Conservation (phyloP, 2,888 invertebrate species). For the Rhogogaster chlorosoma region DNA sequence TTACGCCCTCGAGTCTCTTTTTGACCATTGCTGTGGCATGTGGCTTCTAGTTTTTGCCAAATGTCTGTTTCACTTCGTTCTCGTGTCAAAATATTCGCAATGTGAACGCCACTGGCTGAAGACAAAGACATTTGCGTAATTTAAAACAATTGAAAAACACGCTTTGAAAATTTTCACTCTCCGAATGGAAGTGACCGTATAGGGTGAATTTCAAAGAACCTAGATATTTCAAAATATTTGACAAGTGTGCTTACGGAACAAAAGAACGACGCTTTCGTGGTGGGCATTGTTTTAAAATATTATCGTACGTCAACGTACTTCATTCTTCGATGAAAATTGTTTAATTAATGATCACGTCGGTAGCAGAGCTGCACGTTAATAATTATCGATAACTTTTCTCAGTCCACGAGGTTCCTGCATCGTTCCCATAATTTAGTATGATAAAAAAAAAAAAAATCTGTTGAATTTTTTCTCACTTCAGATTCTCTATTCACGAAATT, state of each 20-base stretch:
- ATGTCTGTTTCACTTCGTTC: background rate
- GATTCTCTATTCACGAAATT: background rate
- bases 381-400: background rate
- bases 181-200: background rate
- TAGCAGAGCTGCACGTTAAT: background rate
- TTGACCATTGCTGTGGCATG: conserved; percentile 24
- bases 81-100: background rate
- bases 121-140: too few species aligned
- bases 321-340: background rate
- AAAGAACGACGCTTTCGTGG: background rate
- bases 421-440: background rate
- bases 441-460: too few species aligned
- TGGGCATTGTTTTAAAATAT: background rate
- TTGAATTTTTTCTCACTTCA: background rate
- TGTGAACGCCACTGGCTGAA: background rate
- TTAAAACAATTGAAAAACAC: background rate
- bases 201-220: background rate
- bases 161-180: background rate
- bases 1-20: conserved; percentile 33
- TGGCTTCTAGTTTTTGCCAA: background rate
- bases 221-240: background rate
- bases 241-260: background rate
- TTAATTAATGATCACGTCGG: background rate
- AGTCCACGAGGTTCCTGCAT: background rate
- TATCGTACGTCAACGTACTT: background rate